phyloP scores from a whole-genome alignment of 2,888 invertebrate species.

The Bruchidius siliquastri region DNA sequence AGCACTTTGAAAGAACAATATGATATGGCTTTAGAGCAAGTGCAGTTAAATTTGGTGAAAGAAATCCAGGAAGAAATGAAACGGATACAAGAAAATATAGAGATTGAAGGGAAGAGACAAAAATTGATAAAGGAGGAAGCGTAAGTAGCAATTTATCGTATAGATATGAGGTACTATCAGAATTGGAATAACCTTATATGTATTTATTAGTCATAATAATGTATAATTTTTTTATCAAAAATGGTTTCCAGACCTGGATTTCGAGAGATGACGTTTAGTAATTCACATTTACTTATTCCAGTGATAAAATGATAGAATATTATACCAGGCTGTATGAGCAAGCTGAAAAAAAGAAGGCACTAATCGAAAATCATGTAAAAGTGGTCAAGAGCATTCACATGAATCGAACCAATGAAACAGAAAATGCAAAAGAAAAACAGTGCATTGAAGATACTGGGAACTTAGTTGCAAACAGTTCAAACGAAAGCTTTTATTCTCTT shows the following conservation, averaged over 20 bases:
- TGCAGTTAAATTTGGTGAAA: conserved; percentile 31
- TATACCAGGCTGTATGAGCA: conserved; percentile 60
- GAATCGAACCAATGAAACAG: conserved; percentile 7
- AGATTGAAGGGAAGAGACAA: conserved; percentile 36
- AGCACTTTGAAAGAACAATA: conserved; percentile 38
- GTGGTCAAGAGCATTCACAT: conserved; percentile 26
- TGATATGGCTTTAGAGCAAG: conserved; percentile 34
- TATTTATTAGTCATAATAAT: too few relatives aligned
- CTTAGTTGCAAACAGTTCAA: conserved; percentile 9
- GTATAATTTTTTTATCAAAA: too few relatives aligned
- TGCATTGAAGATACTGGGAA: not conserved
- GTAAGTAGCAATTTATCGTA: conserved; percentile 35
- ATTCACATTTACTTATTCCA: conserved; percentile 38
- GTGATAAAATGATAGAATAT: conserved; percentile 58
- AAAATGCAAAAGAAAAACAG: not conserved
- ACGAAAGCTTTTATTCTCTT: conserved; percentile 24
- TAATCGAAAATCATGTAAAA: conserved; percentile 36
- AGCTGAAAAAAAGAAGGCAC: conserved; percentile 51
- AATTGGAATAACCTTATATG: too few relatives aligned
- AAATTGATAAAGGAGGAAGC: conserved; percentile 41
- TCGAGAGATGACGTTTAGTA: too few relatives aligned
- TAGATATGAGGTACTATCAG: too few relatives aligned
- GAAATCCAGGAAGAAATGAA: conserved; percentile 39
- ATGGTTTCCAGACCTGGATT: too few relatives aligned
- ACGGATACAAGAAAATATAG: conserved; percentile 31